Base-by-base conservation (phyloP, 1,140 invertebrate species). In the Temnothorax curvispinosus region DNA sequence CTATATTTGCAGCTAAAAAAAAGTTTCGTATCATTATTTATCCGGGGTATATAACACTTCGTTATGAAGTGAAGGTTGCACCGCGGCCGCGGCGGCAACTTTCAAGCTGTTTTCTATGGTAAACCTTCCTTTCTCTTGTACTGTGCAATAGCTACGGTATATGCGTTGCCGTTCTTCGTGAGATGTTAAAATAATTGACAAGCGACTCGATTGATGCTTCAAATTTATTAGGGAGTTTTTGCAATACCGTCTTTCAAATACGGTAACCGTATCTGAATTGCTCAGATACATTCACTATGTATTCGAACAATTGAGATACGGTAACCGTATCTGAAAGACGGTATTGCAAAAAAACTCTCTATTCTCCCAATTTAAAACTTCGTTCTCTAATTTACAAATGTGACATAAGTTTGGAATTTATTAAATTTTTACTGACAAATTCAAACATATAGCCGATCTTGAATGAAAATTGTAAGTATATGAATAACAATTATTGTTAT, bases 61-160 rank as follows among this genome's bases (percentile, higher is more conserved):
- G 82, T 75, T 77, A 69, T 60, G 74, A 77, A 76, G 60, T 65
- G 72, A 87, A 89, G 52, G 77, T 65, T 54, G 74, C 65, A 27
- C n/a, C 41, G 44, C 71, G 71, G 27, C 54, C 21, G 27, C 87
- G 71, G 27, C 54, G 18, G 27, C 87, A 82, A 89, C 87, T 90
- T 89, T 87, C 87, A 35, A 90, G 75, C 50, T 52, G 56, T 89
- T 91, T 86, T 90, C 89, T 88, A 82, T 72, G 77, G 52, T 76
- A 71, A 90, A 88, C 77, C 77, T 86, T 90, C 89, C 82, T 91
- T 90, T 88, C 89, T 86, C 82, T 41, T 38, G 44, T 15, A 47
- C 64, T 65, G 35, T 54, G 80, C 41, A 81, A 41, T 60, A 86
- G 72, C 78, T 3, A 15, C 38, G 41, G 21, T 15, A 27, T 80